Conservation (phyloP, 1,140 invertebrate species). For the Drosophila kohkoa region DNA sequence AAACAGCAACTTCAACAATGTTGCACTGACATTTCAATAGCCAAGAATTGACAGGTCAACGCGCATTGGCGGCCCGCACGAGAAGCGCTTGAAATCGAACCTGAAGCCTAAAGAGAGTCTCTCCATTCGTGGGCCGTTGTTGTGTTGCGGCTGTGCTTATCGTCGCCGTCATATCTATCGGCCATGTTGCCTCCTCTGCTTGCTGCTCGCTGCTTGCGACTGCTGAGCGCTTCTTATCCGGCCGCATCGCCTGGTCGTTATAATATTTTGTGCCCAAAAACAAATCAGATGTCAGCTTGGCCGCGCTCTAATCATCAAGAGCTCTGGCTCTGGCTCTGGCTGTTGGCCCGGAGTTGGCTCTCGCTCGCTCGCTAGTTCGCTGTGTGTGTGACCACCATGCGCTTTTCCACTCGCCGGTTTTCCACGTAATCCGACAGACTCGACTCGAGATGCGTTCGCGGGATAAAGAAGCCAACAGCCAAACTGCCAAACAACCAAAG, state of each 20-base stretch:
- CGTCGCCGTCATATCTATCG: constrained; percentile 62
- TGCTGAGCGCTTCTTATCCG: constrained; percentile 32
- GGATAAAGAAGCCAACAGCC: constrained; percentile 42
- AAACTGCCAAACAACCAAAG: constrained; percentile 15
- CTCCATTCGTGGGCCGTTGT: background rate
- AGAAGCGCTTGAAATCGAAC: constrained; percentile 23
- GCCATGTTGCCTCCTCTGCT: constrained; percentile 28
- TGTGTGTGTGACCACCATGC: constrained; percentile 41
- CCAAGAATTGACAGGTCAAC: constrained; percentile 84
- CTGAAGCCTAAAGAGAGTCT: background rate
- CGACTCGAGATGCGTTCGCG: constrained; percentile 49
- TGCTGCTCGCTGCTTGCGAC: background rate
- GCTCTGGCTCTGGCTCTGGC: background rate
- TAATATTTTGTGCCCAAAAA: constrained; percentile 82
- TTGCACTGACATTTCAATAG: constrained; percentile 84
- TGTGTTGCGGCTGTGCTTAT: constrained; percentile 38
- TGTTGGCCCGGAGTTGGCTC: no score
- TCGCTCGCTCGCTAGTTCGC: background rate
- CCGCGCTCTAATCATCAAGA: constrained; percentile 64
- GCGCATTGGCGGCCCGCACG: constrained; percentile 64
- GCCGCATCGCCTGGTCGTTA: constrained; percentile 78
- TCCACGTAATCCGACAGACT: constrained; percentile 56
- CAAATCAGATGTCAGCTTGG: constrained; percentile 82
- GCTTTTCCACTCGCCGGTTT: constrained; percentile 52
- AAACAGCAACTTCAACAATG: constrained; percentile 13